phyloP scores from a whole-genome alignment of 2,888 invertebrate species.

The Apomyelois bistriatella region DNA sequence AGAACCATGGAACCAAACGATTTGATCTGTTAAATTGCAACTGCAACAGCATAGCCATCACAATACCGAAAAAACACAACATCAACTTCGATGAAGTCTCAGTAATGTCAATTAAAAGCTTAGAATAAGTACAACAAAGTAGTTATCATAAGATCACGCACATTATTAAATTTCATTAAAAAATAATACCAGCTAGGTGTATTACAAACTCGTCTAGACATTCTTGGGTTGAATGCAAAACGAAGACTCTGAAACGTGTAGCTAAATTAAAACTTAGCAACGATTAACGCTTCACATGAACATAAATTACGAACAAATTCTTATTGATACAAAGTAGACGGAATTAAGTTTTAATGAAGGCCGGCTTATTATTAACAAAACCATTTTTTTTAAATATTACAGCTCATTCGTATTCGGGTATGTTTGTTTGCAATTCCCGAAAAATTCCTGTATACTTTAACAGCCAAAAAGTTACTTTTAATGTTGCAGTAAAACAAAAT shows the following conservation, averaged over 20 bases:
- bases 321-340: neutral
- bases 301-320: neutral
- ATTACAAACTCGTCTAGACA: neutral
- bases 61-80: too few species aligned
- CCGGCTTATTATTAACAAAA: neutral
- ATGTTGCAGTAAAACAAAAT: conserved; percentile 28
- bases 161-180: too few species aligned
- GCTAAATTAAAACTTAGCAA: neutral
- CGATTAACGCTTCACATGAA: neutral
- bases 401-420: neutral
- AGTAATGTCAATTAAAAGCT: too few species aligned
- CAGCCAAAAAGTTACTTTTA: conserved; percentile 11
- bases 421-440: neutral
- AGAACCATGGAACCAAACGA: too few species aligned
- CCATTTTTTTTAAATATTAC: neutral
- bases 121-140: too few species aligned
- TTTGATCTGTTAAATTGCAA: too few species aligned
- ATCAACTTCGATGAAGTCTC: too few species aligned
- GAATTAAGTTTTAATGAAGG: neutral
- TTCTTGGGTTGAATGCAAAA: neutral
- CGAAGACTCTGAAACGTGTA: neutral
- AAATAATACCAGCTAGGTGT: too few species aligned
- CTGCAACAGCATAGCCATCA: too few species aligned
- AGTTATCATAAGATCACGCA: conserved; percentile 16
- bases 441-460: neutral